Evolutionary conservation across 2,113 vertebrate genomes (phyloP).

Genomic region (Heterocephalus glaber): DNA sequence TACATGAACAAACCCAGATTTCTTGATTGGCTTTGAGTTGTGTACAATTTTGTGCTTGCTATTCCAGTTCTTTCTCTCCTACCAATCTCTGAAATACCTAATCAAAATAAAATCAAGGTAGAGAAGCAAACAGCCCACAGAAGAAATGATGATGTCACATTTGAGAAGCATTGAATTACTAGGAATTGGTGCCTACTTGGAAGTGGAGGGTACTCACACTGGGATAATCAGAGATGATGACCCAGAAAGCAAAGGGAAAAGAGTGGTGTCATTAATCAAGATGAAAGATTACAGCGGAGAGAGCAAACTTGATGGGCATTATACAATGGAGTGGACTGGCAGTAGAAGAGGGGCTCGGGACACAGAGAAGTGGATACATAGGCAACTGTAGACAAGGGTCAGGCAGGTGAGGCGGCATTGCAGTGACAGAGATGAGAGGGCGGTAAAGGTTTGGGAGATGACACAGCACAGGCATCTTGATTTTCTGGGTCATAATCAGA

Average conservation of each 20-base stretch:
- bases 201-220: neutral
- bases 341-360: neutral
- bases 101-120: conserved; percentile 36
- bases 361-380: neutral
- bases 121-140: neutral
- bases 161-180: neutral
- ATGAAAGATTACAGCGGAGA: neutral
- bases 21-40: neutral
- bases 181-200: neutral
- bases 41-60: neutral
- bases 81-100: neutral
- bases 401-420: neutral
- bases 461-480: neutral
- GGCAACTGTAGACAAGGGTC: neutral
- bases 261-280: neutral
- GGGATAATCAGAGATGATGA: neutral
- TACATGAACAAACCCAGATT: neutral
- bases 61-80: neutral
- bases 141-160: neutral
- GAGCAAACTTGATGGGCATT: neutral
- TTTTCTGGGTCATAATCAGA: neutral
- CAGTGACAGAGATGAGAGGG: neutral
- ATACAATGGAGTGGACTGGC: neutral
- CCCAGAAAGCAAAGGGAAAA: neutral
- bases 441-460: neutral